These are phyloP conservation scores for Atherinomorus stipes DNA, from an alignment of 2,113 vertebrate genomes.

Conservation along the genomic window DNA sequence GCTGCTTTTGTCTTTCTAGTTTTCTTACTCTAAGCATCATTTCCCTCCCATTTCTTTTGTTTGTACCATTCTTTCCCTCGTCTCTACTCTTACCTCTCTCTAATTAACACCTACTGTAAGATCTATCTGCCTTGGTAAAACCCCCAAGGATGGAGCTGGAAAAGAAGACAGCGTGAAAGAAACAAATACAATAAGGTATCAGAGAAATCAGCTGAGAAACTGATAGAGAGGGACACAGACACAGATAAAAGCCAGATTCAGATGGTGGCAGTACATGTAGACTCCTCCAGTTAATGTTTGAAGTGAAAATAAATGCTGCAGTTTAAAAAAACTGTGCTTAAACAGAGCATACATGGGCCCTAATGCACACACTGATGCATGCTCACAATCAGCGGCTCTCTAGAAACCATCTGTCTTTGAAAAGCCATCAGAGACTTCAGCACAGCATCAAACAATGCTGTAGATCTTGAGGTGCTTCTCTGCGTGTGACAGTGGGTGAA, in stretches of 20 bases:
- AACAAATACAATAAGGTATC: conserved; percentile 60
- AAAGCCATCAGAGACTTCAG: conserved; percentile 56
- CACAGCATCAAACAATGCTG: conserved; percentile 54
- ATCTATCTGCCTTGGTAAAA: conserved; percentile 61
- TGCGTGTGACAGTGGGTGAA: conserved; percentile 6
- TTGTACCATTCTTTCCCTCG: conserved; percentile 57
- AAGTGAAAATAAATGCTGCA: conserved; percentile 40
- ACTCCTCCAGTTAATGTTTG: conserved; percentile 12
- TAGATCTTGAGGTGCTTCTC: conserved; percentile 37
- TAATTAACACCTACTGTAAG: conserved; percentile 71
- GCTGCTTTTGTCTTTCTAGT: conserved; percentile 26
- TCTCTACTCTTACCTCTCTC: conserved; percentile 64
- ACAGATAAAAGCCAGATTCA: conserved; percentile 15
- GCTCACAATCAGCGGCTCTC: conserved; percentile 31
- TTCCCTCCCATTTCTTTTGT: conserved; percentile 55
- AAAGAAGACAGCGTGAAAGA: conserved; percentile 35
- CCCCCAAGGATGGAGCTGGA: conserved; percentile 62
- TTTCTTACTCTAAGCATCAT: conserved; percentile 35
- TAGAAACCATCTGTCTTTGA: conserved; percentile 65
- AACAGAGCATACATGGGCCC: conserved; percentile 21
- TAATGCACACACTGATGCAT: conserved; percentile 8
- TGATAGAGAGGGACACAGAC: conserved; percentile 8
- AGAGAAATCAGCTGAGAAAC: conserved; percentile 36
- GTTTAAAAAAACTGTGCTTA: conserved; percentile 6
- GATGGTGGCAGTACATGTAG: conserved; percentile 12